Base-by-base conservation (phyloP, 2,888 invertebrate genomes). In the Drosophila multiciliata region DNA sequence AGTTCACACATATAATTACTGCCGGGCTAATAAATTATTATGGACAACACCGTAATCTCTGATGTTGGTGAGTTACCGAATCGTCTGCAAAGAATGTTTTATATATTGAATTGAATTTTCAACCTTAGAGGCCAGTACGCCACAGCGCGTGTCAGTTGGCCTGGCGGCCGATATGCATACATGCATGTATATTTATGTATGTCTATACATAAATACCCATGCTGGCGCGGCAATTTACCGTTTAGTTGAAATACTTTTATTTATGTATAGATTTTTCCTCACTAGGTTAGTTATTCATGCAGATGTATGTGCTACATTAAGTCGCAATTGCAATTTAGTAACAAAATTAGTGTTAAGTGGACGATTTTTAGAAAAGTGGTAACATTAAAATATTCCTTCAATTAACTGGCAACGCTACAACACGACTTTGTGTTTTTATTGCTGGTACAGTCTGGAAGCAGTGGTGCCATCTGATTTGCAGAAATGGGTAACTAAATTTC, bases 31-130 rank as follows among this genome's bases (percentile, higher is more conserved):
- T 15, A 49, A 49, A 42, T 3, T 48, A 42, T 20, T 11, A 78
- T 78, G 78, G 65, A 81, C n/a, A 38, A 59, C 33, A 68, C 29
- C 50, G 36, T 48, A 3, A 42, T 38, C 60, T 63, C 78, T 12
- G 78, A 53, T 68, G 57, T 66, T 17, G 78, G 78, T 78, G 68
- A 81, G 78, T 78, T 15, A 1, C 9, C 12, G 0, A 26, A 29
- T 26, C 6, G n/a, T 11, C 5, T 2, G 29, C n/a, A 38, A 20
- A 33, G 29, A 26, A 29, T 57, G 29, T 64, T 73, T 80, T 55
- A 32, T 73, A 89, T 83, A 89, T 90, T 67, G 76, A 87, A 87
- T 87, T 87, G 85, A 87, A 84, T 87, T 90, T 87, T 87, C 87
- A 89, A 89, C 87, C 70, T 78, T 66, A 73, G 53, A 26, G 48